Base-by-base conservation (phyloP, 2,113 vertebrate species). In the Thunnus thynnus region DNA sequence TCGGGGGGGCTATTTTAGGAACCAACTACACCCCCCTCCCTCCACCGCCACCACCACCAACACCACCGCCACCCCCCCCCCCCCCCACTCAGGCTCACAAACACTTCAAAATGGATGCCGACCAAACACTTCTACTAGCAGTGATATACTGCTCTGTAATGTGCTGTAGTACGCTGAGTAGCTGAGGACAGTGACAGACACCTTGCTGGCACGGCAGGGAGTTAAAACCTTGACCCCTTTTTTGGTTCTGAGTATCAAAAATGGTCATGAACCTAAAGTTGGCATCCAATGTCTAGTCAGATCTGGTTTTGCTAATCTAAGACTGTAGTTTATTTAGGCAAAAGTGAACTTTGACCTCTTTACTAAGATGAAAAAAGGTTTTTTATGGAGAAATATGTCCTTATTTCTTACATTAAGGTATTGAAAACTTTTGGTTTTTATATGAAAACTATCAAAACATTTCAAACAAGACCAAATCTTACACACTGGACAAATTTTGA, bases 1-100 rank as follows among this genome's bases (percentile, higher is more conserved):
- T 22, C 65, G 36, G 36, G 13, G 13, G 70, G 80, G 85, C 89
- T 96, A 96, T 95, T 95, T 95, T 93, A 83, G 91, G 94, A 41
- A 87, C 47, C 7, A 18, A n/a, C 79, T 76, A 76, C 66, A 50
- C 62, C 25, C 48, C n/a, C 41, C 61, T 61, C 60, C n/a, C 20
- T 46, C 9, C 27, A 25, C 47, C 20, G 7, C 20, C 18, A 78
- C 64, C 74, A 13, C 44, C 30, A 12, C 32, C 52, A 3, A n/a
- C 55, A 0, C 41, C 25, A 5, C 50, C 68, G 3, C 62, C 25
- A 6, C 18, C 32, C 56, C 7, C 14, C 50, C 56, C 17, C 17
- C 54, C 10, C 36, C 36, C 8, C 6, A 41, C 83, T 68, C 32
- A 50, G 3, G 3, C 64, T 87, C 52, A 89, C 56, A 84, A 85